phyloP scores from a whole-genome alignment of 2,888 invertebrate genomes.

The Actias luna region DNA sequence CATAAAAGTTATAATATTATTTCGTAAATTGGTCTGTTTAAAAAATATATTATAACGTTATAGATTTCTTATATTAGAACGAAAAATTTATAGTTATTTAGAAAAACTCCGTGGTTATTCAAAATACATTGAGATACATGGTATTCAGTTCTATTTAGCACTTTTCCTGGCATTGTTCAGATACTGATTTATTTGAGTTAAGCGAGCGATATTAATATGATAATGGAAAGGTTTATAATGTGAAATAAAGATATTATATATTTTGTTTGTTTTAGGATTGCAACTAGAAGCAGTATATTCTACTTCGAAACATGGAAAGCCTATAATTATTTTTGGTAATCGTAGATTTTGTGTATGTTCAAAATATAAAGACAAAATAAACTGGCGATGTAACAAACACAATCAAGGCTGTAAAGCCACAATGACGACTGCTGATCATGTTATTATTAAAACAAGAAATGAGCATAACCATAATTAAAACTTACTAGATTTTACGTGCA shows the following conservation, averaged over 20 bases:
- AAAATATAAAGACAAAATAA: background rate
- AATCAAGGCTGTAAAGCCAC: background rate
- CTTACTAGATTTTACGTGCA: too few relatives aligned
- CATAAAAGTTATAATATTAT: too few relatives aligned
- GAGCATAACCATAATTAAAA: background rate
- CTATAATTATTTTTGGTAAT: slow-evolving; percentile 12
- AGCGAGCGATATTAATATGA: background rate
- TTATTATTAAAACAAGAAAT: background rate
- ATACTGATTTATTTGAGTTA: too few relatives aligned
- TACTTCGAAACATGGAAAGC: slow-evolving; percentile 19
- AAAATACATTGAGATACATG: too few relatives aligned
- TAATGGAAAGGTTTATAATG: background rate
- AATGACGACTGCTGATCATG: background rate
- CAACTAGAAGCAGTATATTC: background rate
- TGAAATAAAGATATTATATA: too few relatives aligned
- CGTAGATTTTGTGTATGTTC: slow-evolving; percentile 10
- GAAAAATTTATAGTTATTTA: too few relatives aligned
- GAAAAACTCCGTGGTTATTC: too few relatives aligned
- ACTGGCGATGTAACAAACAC: slow-evolving; percentile 7
- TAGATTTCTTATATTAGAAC: too few relatives aligned
- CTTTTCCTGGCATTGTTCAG: too few relatives aligned
- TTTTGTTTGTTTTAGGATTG: background rate
- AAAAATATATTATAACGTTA: too few relatives aligned
- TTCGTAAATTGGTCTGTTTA: too few relatives aligned
- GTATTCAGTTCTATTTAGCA: too few relatives aligned